Evolutionary conservation across 2,888 invertebrate genomes (phyloP).

Genomic region (Thecocarcelia acutangulata): DNA sequence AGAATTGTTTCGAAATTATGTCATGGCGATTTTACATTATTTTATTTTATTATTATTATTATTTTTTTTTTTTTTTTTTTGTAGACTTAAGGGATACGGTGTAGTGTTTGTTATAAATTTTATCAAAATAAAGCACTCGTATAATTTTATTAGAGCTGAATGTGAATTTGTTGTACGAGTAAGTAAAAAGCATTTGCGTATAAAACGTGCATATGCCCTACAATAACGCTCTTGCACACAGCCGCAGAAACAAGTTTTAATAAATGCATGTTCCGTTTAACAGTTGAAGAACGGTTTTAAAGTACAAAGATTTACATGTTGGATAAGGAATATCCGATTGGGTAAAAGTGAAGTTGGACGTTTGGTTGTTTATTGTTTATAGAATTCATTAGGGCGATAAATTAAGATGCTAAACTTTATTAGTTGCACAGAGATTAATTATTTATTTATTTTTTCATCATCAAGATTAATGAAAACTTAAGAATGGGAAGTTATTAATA

Average conservation of each 20-base stretch:
- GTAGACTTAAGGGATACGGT: conserved; percentile 40
- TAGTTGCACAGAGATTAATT: conserved; percentile 29
- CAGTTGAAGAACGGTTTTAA: conserved; percentile 46
- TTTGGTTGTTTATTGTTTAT: conserved; percentile 27
- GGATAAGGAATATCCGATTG: conserved; percentile 58
- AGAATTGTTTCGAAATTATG: no score
- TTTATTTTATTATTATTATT: no score
- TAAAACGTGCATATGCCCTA: no score
- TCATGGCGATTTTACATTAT: no score
- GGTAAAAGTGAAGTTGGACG: conserved; percentile 21
- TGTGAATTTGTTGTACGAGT: conserved; percentile 31
- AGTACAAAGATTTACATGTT: conserved; percentile 56
- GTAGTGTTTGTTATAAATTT: conserved; percentile 28
- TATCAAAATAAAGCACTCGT: conserved; percentile 33
- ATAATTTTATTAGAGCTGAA: conserved; percentile 46
- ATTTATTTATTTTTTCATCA: conserved; percentile 32
- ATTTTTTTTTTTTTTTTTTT: no score
- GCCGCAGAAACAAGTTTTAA: no score
- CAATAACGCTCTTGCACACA: neutral
- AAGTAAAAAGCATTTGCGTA: conserved; percentile 10
- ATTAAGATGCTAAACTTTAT: conserved; percentile 43
- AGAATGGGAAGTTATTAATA: conserved; percentile 21
- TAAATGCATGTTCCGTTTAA: conserved; percentile 16
- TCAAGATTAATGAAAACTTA: conserved; percentile 4
- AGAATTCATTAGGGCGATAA: conserved; percentile 54